phyloP scores from a whole-genome alignment of 2,888 invertebrate genomes.

The Flexamia atlantica region DNA sequence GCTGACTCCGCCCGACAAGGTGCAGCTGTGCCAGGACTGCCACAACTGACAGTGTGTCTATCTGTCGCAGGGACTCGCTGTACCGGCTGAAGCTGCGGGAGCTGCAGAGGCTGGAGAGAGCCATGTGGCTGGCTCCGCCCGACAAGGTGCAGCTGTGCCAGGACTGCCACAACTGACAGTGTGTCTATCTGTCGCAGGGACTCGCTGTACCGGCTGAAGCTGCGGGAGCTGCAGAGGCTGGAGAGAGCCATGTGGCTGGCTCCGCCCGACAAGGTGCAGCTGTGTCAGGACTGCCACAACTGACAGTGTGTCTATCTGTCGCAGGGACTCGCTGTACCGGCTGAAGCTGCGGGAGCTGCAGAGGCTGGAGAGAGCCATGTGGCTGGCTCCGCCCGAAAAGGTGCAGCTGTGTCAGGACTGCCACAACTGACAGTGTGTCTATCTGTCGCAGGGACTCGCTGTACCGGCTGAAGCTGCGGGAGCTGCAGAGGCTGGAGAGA shows the following conservation, averaged over 20 bases:
- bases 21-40: no score
- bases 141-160: no score
- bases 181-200: no score
- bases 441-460: conserved; percentile 85
- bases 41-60: no score
- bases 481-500: conserved; percentile 84
- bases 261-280: conserved; percentile 80
- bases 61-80: no score
- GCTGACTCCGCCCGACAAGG: no score
- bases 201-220: no score
- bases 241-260: conserved; percentile 89
- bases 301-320: conserved; percentile 78
- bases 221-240: no score
- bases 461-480: conserved; percentile 87
- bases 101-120: no score
- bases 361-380: conserved; percentile 80
- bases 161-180: no score
- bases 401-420: conserved; percentile 86
- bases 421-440: conserved; percentile 76
- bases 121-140: conserved; percentile 86
- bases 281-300: conserved; percentile 89
- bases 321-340: conserved; percentile 87
- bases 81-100: no score
- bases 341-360: conserved; percentile 1
- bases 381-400: conserved; percentile 86